These are phyloP conservation scores for Chionomys nivalis DNA, from an alignment of 2,113 vertebrate species.

Conservation along the genomic window DNA sequence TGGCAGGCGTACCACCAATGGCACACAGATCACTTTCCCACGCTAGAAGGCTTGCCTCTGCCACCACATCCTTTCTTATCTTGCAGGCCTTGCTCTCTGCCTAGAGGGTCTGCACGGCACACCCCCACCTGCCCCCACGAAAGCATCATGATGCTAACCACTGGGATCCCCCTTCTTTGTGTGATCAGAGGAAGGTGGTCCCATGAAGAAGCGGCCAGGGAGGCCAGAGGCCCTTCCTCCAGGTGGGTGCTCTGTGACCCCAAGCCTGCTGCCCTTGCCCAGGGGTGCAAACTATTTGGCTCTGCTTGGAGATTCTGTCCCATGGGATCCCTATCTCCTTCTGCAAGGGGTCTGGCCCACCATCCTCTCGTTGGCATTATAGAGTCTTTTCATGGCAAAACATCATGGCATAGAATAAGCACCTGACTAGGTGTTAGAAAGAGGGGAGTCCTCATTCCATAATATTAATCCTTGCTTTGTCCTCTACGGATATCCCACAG, in stretches of 20 bases:
- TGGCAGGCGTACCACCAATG: fast-evolving
- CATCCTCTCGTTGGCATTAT: fast-evolving
- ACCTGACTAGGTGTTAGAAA: fast-evolving
- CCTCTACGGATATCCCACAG: not conserved
- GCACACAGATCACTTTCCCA: not conserved
- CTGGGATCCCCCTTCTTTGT: not conserved
- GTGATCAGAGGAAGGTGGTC: not conserved
- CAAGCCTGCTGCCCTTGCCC: not conserved
- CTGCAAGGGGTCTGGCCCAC: fast-evolving
- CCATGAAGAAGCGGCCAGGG: not conserved
- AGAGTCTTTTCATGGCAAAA: not conserved
- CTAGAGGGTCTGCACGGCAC: not conserved
- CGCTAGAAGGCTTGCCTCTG: not conserved
- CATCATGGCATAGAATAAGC: fast-evolving
- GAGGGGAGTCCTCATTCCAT: not conserved
- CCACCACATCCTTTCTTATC: slow-evolving; percentile 58
- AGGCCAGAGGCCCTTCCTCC: not conserved
- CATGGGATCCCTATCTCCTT: fast-evolving
- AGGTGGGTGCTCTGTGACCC: not conserved
- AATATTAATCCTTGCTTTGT: fast-evolving
- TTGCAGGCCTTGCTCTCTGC: not conserved
- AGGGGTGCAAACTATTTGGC: fast-evolving
- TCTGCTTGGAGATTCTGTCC: fast-evolving
- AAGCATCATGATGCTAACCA: not conserved
- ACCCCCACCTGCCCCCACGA: fast-evolving